Base-by-base conservation (phyloP, 2,113 vertebrate genomes). In the Perccottus glenii region DNA sequence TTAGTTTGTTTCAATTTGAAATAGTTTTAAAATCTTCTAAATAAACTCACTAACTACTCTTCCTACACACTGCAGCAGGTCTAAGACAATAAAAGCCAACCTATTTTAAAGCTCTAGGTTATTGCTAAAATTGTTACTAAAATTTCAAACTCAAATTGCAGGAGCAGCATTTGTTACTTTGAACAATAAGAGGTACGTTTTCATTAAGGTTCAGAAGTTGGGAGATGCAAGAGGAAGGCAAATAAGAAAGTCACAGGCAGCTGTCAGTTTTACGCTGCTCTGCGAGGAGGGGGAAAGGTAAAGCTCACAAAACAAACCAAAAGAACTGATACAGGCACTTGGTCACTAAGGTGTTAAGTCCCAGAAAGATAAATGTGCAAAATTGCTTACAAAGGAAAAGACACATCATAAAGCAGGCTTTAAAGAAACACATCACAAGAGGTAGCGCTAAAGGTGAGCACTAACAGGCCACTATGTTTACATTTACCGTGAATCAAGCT, bases 261-360 rank as follows among this genome's bases (percentile, higher is more conserved):
- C 72, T 75, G 35, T 74, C 71, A 84, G 72, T 83, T 89, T 85
- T 76, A 84, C 81, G 81, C 77, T 89, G 89, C 88, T 90, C 88
- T 88, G 75, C 85, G 83, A 85, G 84, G 90, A 87, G 71, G 82
- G 86, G 87, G 83, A 91, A 92, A 93, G 89, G 91, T 92, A 91
- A 92, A 91, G 91, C 88, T 92, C 82, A 93, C 92, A 91, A 70
- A 57, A 58, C 8, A 19, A 15, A 80, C 62, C 53, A 55, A 70
- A 46, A 80, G 75, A 80, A 88, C 78, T 70, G 57, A 76, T 70
- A 87, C 85, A 87, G 79, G 77, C 87, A 88, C 76, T 72, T 85
- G 10, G 77, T 84, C 71, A 78, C 72, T 83, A 51, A 57, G 43
- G 32, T 42, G 36, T 68, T 42, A 64, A 72, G 78, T 73, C 79